Percentiles rank a stretch among this genome's conserved stretches.
Conservation (phyloP, 2,888 invertebrate species). For the Standfussiana lucernea region DNA sequence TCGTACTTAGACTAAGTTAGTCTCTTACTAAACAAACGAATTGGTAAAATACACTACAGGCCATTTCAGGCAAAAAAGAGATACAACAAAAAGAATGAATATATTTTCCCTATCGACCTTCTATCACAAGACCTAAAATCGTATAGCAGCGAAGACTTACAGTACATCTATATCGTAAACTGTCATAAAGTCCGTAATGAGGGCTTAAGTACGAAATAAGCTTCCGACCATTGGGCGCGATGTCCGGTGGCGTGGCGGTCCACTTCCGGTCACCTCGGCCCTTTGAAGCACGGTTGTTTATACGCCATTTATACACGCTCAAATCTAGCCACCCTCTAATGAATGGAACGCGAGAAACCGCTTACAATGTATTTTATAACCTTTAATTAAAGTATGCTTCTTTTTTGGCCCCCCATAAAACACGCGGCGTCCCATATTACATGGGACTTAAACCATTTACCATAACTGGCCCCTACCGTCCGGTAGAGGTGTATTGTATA, state of each 20-base stretch:
- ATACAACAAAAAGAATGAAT: background rate
- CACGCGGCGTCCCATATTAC: background rate
- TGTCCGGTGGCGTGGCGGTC: conserved; percentile 64
- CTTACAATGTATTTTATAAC: conserved; percentile 21
- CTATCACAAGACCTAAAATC: background rate
- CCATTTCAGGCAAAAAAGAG: background rate
- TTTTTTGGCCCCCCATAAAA: background rate
- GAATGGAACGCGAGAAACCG: conserved; percentile 30
- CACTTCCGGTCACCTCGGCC: conserved; percentile 62
- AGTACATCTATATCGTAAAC: conserved; percentile 49
- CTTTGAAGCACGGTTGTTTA: conserved; percentile 60
- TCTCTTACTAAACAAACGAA: background rate
- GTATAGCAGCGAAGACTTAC: background rate
- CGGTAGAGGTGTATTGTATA: background rate
- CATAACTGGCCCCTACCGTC: too few species aligned
- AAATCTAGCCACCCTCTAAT: conserved; percentile 36
- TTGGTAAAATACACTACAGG: background rate
- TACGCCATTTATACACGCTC: conserved; percentile 35
- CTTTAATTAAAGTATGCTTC: conserved; percentile 30
- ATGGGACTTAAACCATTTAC: too few species aligned
- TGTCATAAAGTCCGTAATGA: conserved; percentile 69
- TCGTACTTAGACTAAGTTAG: background rate
- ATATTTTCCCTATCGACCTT: background rate
- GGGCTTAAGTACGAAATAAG: conserved; percentile 69
- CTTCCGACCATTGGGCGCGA: conserved; percentile 68